phyloP scores from a whole-genome alignment of 2,113 vertebrate genomes.

The Dicaeum eximium region DNA sequence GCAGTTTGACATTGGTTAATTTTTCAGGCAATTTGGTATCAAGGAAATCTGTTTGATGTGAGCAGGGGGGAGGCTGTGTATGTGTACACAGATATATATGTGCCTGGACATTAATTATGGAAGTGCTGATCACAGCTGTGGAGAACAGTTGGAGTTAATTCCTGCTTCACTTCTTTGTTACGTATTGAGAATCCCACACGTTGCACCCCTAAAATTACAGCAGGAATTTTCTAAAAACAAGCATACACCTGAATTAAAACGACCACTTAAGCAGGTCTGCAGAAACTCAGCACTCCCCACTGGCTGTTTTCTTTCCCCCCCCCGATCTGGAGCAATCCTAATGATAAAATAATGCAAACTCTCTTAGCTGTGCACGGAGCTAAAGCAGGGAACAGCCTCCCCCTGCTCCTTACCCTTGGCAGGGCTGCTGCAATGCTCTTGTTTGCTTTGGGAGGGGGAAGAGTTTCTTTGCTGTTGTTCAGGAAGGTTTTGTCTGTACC shows the following conservation, averaged over 20 bases:
- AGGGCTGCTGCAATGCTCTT: neutral
- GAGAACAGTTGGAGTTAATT: slow-evolving; percentile 37
- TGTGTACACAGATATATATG: neutral
- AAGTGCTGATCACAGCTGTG: slow-evolving; percentile 26
- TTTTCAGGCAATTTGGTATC: slow-evolving; percentile 51
- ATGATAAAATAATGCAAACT: neutral
- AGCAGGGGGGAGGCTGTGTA: neutral
- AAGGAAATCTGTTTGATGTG: slow-evolving; percentile 52
- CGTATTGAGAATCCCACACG: neutral
- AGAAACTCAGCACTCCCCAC: neutral
- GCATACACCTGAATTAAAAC: neutral
- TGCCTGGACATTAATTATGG: slow-evolving; percentile 2
- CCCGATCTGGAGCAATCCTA: neutral
- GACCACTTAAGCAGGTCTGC: neutral
- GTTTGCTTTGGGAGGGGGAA: neutral
- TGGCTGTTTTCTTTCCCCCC: neutral
- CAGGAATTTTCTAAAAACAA: neutral
- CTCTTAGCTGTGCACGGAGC: neutral
- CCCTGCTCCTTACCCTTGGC: accelerated
- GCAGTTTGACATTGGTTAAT: slow-evolving; percentile 29
- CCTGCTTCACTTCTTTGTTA: neutral
- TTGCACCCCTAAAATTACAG: neutral
- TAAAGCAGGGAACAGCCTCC: neutral
- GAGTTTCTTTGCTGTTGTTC: accelerated
- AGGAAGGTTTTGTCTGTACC: neutral